Evolutionary conservation across 2,888 invertebrate species (phyloP).

Genomic region (Eumerus sabulonum): DNA sequence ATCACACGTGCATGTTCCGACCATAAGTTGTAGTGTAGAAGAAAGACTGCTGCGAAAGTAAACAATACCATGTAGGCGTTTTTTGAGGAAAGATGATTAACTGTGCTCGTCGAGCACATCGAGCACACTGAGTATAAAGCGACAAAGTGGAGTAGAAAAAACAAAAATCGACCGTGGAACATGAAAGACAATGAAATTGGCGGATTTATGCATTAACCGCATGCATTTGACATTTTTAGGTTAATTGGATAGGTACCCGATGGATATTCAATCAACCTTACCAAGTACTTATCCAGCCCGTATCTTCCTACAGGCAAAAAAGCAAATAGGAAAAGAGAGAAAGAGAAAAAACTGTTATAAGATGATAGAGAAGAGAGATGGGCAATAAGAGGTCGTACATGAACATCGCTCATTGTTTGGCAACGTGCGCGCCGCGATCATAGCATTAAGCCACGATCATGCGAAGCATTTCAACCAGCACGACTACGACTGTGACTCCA

Average conservation of each 20-base stretch:
- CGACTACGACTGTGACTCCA: no score
- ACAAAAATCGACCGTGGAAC: no score
- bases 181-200: conserved; percentile 56
- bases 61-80: no score
- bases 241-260: conserved; percentile 66
- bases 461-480: background rate
- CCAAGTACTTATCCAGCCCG: conserved; percentile 3
- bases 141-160: no score
- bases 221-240: conserved; percentile 68
- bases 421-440: conserved; percentile 27
- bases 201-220: conserved; percentile 64
- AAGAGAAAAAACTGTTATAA: background rate
- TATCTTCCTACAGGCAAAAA: conserved; percentile 25
- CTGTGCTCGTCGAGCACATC: no score
- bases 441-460: no score
- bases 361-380: no score
- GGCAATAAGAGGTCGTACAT: conserved; percentile 28
- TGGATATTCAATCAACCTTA: conserved; percentile 59
- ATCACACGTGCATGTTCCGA: no score
- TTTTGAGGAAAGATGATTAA: no score
- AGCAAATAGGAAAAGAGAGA: conserved; percentile 7
- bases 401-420: conserved; percentile 62
- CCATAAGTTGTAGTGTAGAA: no score
- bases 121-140: no score
- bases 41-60: no score